A percentile compares a stretch with the other conserved stretches of the same genome.
phyloP scores from a whole-genome alignment of 2,113 vertebrate genomes.

The Leptosomus discolor region DNA sequence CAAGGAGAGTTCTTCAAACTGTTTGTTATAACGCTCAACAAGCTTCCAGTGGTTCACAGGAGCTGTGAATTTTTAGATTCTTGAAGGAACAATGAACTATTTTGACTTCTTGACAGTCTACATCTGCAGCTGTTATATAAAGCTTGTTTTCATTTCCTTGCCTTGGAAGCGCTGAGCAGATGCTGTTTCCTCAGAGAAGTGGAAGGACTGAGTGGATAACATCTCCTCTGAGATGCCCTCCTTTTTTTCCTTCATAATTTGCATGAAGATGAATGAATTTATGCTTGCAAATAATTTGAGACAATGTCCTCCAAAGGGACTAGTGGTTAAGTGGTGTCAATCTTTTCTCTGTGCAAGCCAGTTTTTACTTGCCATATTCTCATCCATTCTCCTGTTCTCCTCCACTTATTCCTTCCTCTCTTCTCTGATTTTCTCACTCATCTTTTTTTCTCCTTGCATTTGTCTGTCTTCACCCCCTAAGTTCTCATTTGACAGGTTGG shows the following conservation, averaged over 20 bases:
- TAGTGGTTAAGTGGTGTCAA: not conserved
- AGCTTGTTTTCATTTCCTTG: not conserved
- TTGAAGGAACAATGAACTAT: not conserved
- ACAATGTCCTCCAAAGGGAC: not conserved
- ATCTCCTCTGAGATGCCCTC: constrained; percentile 12
- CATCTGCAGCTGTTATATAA: not conserved
- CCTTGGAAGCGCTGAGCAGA: not conserved
- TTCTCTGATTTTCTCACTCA: not conserved
- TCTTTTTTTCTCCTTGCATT: not conserved
- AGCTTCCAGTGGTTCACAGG: not conserved
- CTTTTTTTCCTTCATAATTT: not conserved
- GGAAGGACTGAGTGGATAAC: not conserved
- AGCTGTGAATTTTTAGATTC: not conserved
- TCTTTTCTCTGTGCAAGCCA: not conserved
- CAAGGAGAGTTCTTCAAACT: not conserved
- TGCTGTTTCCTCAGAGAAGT: constrained; percentile 12
- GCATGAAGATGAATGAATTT: not conserved
- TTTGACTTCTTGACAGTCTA: not conserved
- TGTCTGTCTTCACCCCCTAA: not conserved
- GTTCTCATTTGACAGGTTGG: not conserved
- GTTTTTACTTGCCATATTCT: not conserved
- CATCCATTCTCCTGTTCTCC: not conserved
- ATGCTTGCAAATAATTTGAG: not conserved
- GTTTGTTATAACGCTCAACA: not conserved
- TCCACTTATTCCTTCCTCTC: not conserved